phyloP scores from a whole-genome alignment of 2,888 invertebrate species.

The Rhimphoctona megacephalus region DNA sequence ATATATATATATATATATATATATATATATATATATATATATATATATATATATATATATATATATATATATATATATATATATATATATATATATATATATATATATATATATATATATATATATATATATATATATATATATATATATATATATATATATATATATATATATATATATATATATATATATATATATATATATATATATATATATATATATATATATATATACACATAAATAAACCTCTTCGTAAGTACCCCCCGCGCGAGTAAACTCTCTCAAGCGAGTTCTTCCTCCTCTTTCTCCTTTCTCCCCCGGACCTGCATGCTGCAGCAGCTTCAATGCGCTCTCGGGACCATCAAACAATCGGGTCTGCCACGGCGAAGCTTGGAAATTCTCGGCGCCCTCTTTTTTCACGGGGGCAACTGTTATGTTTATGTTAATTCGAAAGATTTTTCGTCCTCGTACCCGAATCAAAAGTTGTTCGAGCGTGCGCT shows the following conservation, averaged over 20 bases:
- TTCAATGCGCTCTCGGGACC: conserved; percentile 33
- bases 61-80: not conserved
- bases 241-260: conserved; percentile 46
- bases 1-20: no score
- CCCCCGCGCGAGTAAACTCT: conserved; percentile 59
- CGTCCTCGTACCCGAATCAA: not conserved
- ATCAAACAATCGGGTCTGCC: conserved; percentile 36
- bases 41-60: not conserved
- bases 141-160: not conserved
- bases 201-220: not conserved
- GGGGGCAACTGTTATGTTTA: conserved; percentile 10
- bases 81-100: not conserved
- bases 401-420: not conserved
- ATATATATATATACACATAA: not conserved
- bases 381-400: not conserved
- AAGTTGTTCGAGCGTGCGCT: not conserved
- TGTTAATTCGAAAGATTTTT: not conserved
- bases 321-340: conserved; percentile 1
- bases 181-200: not conserved
- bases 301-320: conserved; percentile 11
- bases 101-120: not conserved
- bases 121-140: not conserved
- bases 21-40: not conserved
- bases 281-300: conserved; percentile 57
- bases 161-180: not conserved